Conservation (phyloP, 2,888 invertebrate genomes). For the Latheticus oryzae region DNA sequence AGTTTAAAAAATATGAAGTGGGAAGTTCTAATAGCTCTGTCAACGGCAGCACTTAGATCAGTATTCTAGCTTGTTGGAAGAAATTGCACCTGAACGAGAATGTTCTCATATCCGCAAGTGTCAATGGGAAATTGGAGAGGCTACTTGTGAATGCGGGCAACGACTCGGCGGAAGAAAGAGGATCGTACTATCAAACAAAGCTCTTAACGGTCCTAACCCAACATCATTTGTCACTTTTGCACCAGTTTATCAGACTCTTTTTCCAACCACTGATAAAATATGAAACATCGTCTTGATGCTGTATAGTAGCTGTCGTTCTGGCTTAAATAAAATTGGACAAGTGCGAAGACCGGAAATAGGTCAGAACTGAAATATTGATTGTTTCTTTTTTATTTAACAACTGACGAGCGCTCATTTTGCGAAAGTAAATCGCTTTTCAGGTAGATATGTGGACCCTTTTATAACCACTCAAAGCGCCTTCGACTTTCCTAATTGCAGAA, state of each 20-base stretch:
- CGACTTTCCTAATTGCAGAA: too few species aligned
- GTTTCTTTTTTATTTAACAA: slow-evolving; percentile 33
- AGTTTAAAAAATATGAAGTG: slow-evolving; percentile 24
- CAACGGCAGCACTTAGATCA: slow-evolving; percentile 28
- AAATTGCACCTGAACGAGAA: slow-evolving; percentile 43
- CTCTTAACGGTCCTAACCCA: slow-evolving; percentile 52
- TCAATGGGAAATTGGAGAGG: slow-evolving; percentile 38
- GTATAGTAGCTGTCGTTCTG: slow-evolving; percentile 24
- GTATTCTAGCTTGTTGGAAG: slow-evolving; percentile 21
- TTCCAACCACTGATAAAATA: slow-evolving; percentile 41
- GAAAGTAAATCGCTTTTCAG: slow-evolving; percentile 12
- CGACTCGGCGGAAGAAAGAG: slow-evolving; percentile 20
- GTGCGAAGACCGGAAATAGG: slow-evolving; percentile 25
- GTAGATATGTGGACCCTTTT: slow-evolving; percentile 7
- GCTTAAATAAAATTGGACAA: slow-evolving; percentile 32
- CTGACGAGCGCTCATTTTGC: slow-evolving; percentile 20
- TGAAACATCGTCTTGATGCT: slow-evolving; percentile 39
- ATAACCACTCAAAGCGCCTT: too few species aligned
- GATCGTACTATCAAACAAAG: slow-evolving; percentile 51
- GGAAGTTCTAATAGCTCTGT: slow-evolving; percentile 25
- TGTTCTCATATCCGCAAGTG: slow-evolving; percentile 45
- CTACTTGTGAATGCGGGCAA: slow-evolving; percentile 28
- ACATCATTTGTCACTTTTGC: slow-evolving; percentile 55
- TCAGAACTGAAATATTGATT: slow-evolving; percentile 33
- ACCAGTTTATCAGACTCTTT: slow-evolving; percentile 41